Percentiles rank a stretch among this genome's conserved stretches.
phyloP scores from a whole-genome alignment of 1,140 invertebrate species.

The Drosophila malerkotliana region DNA sequence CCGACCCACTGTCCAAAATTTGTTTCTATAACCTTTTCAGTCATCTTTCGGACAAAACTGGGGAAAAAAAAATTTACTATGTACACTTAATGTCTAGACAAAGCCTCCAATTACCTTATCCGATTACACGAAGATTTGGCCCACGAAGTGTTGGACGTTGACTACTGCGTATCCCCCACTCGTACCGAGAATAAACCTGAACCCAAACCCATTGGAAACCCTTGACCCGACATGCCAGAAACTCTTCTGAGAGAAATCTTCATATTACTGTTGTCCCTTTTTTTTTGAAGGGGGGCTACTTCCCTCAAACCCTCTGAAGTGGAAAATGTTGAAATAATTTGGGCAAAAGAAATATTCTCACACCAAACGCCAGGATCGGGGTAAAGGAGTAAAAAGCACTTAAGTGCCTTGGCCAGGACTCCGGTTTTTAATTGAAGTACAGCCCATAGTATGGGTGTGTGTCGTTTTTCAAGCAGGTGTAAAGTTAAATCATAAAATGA shows the following conservation, averaged over 20 bases:
- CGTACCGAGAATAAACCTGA: conserved; percentile 5
- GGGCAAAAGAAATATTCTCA: conserved; percentile 69
- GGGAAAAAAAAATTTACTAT: conserved; percentile 76
- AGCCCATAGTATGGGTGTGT: conserved; percentile 43
- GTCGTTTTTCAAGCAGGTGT: conserved; percentile 73
- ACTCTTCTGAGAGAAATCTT: conserved; percentile 54
- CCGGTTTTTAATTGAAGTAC: conserved; percentile 81
- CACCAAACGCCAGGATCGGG: conserved; percentile 23
- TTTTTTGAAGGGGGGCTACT: conserved; percentile 9
- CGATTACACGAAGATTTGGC: conserved; percentile 83
- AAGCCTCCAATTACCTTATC: conserved; percentile 84
- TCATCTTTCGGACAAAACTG: conserved; percentile 57
- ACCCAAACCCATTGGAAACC: conserved; percentile 37
- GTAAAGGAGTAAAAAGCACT: conserved; percentile 69
- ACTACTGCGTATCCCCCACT: conserved; percentile 10
- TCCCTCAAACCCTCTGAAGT: background rate
- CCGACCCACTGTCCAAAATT: conserved; percentile 39
- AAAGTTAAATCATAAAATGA: conserved; percentile 84
- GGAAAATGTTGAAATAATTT: conserved; percentile 75
- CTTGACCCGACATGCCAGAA: conserved; percentile 70
- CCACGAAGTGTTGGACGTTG: conserved; percentile 63
- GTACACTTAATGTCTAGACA: conserved; percentile 84
- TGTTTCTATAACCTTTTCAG: conserved; percentile 26
- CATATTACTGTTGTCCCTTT: conserved; percentile 71
- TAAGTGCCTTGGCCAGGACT: conserved; percentile 70